A percentile compares a stretch with the other conserved stretches of the same genome.
These are phyloP conservation scores for Podargus strigoides DNA, from an alignment of 2,797 vertebrate species.

Conservation along the genomic window DNA sequence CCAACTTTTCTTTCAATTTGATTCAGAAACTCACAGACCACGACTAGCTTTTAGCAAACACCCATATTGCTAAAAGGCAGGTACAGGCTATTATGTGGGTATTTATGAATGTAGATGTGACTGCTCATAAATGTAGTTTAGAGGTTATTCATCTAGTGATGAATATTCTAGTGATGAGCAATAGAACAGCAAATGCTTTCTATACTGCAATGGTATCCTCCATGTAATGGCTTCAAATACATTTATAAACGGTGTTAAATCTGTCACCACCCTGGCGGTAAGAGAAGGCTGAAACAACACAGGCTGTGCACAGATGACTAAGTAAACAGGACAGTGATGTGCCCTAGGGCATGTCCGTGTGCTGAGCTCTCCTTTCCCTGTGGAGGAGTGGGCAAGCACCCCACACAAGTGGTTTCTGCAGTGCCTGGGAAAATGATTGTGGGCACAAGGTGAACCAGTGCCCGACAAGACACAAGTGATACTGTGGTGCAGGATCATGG, in stretches of 20 bases:
- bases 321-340: neutral
- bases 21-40: neutral
- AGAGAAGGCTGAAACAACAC: neutral
- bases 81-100: neutral
- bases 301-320: neutral
- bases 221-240: neutral
- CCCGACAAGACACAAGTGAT: neutral
- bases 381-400: neutral
- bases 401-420: neutral
- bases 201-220: neutral
- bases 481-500: fast-evolving
- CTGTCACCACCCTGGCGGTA: neutral
- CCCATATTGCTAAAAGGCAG: neutral
- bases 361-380: neutral
- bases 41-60: neutral
- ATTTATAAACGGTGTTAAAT: neutral
- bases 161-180: neutral
- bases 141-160: too few relatives aligned
- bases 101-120: neutral
- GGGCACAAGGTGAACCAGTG: fast-evolving
- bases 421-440: fast-evolving
- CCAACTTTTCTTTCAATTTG: neutral
- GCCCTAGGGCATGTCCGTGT: too few relatives aligned
- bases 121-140: neutral
- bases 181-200: neutral